Evolutionary conservation across 2,888 invertebrate genomes (phyloP), one percentile per base, ranked within the genome.

Genomic region (Cerastis leucographa): DNA sequence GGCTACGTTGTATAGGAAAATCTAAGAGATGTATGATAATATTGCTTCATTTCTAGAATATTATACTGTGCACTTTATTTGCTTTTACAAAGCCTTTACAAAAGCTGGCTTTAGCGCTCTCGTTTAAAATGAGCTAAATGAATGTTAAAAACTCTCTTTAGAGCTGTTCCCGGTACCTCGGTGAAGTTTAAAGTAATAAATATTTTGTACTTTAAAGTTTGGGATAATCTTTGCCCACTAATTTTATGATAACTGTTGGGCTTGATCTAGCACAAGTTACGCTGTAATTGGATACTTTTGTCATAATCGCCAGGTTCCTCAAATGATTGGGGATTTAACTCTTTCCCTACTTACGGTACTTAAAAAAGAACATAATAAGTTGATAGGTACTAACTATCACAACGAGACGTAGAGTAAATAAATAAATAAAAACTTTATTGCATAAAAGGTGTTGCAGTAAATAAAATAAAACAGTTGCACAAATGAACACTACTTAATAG

Each of bases 91-190:
- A 56, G 56, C 25, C 56, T 56, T 56, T 8, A 19, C 44, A 46
- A 51, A 42, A 54, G n/a, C 44, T 19, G 62, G 25, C 54, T 70
- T 69, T 11, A 46, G 29, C 6, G 49, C n/a, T 61, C 49, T 49
- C 19, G 11, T 25, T 25, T 46, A 51, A 29, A 70, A 69, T 51
- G n/a, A 54, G 56, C 59, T 59, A 56, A 35, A 56, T 29, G 56
- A 67, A 67, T 56, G 56, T 67, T 67, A 25, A 49, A 14, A 69
- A 7, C 22, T 29, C 70, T 74, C 49, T 62, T 62, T 29, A 17
- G 22, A 29, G 54, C 74, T 74, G 69, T 51, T 42, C 74, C 74
- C 70, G 22, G 61, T 69, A 74, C 17, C 17, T 51, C 5, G 17
- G 5, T 40, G 0, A 14, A 25, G 12, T 6, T 56, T n/a, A 12